phyloP scores from a whole-genome alignment of 1,140 invertebrate species.

The Micrasema longulum region DNA sequence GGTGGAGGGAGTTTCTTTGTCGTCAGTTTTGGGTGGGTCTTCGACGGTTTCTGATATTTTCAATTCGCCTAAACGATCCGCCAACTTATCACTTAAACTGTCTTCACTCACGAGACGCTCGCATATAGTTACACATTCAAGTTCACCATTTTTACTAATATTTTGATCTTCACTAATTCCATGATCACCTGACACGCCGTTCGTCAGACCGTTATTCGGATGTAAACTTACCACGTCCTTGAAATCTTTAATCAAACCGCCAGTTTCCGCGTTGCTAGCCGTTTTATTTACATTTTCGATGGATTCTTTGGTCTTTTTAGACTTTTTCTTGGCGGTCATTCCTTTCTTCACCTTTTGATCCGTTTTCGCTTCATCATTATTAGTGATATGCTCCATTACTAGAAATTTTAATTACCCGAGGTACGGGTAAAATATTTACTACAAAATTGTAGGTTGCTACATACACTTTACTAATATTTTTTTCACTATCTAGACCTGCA shows the following conservation, averaged over 20 bases:
- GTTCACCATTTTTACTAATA: conserved; percentile 36
- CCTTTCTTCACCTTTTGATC: conserved; percentile 39
- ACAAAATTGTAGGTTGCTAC: conserved; percentile 4
- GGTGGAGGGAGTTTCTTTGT: background rate
- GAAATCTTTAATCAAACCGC: conserved; percentile 36
- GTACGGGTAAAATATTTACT: conserved; percentile 9
- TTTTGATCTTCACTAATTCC: conserved; percentile 30
- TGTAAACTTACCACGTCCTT: conserved; percentile 43
- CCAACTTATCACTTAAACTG: conserved; percentile 10
- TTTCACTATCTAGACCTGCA: conserved; percentile 41
- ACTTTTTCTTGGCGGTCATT: conserved; percentile 42
- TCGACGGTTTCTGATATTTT: conserved; percentile 19
- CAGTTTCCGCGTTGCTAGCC: conserved; percentile 16
- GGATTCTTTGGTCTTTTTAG: conserved; percentile 46
- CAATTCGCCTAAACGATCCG: conserved; percentile 29
- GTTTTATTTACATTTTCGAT: conserved; percentile 43
- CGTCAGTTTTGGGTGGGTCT: conserved; percentile 10
- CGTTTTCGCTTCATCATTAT: conserved; percentile 39
- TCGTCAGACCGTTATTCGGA: conserved; percentile 41
- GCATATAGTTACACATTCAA: conserved; percentile 12
- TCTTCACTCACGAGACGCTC: conserved; percentile 10
- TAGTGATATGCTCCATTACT: conserved; percentile 43
- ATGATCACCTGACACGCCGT: conserved; percentile 37
- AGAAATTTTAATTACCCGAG: conserved; percentile 4
- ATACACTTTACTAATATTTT: conserved; percentile 38